These are phyloP conservation scores for Oreochromis tanganicae DNA, from an alignment of 2,113 vertebrate species.

Conservation along the genomic window DNA sequence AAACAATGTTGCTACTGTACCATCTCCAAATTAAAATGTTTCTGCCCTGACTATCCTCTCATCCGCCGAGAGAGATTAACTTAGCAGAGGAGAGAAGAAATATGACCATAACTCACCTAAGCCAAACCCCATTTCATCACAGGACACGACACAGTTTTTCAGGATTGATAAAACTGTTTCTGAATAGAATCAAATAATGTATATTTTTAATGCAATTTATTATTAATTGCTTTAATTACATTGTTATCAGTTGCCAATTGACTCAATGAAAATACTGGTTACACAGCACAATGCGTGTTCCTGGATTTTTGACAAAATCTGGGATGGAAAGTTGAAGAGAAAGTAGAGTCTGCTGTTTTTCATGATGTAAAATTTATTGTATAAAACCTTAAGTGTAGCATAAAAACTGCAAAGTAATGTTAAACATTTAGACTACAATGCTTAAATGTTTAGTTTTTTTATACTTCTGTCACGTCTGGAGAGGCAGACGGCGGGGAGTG, in stretches of 20 bases:
- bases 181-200: not conserved
- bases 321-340: not conserved
- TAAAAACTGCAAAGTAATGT: not conserved
- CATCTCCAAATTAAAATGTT: slow-evolving; percentile 77
- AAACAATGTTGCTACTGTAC: slow-evolving; percentile 60
- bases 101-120: slow-evolving; percentile 37
- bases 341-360: not conserved
- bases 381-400: not conserved
- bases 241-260: not conserved
- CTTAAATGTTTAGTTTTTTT: not conserved
- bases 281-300: not conserved
- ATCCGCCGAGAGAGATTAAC: slow-evolving; percentile 64
- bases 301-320: not conserved
- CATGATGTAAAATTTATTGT: not conserved
- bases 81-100: slow-evolving; percentile 42
- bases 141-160: not conserved
- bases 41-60: slow-evolving; percentile 45
- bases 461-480: not conserved
- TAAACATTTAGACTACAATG: not conserved
- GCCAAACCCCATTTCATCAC: slow-evolving; percentile 1
- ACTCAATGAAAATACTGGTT: not conserved
- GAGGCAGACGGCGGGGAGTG: not conserved
- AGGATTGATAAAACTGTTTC: not conserved
- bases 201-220: not conserved
- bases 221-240: not conserved